Evolutionary conservation across 1,140 invertebrate genomes (phyloP).

Genomic region (Drosophila orena): DNA sequence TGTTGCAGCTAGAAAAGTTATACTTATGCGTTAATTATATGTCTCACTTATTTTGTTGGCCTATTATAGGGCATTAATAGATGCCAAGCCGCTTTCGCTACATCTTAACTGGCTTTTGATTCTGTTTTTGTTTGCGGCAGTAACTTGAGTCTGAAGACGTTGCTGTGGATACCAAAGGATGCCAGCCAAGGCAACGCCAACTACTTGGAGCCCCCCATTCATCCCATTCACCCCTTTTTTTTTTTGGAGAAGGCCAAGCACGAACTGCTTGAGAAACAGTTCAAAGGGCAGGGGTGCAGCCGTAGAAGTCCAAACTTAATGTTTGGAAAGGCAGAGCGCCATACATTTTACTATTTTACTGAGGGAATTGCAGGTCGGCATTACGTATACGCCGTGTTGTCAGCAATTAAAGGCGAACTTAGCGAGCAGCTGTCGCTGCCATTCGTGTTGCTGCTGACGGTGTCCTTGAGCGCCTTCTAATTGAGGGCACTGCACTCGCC

Average conservation of each 20-base stretch:
- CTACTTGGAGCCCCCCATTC: slow-evolving; percentile 24
- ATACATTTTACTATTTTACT: slow-evolving; percentile 11
- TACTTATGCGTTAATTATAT: too few relatives aligned
- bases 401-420: slow-evolving; percentile 66
- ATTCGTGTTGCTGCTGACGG: slow-evolving; percentile 42
- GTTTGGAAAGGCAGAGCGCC: slow-evolving; percentile 2
- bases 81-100: too few relatives aligned
- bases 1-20: too few relatives aligned
- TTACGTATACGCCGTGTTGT: slow-evolving; percentile 53
- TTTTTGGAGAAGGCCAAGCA: slow-evolving; percentile 55
- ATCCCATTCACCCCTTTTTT: background rate
- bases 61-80: slow-evolving; percentile 1
- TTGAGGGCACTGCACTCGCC: slow-evolving; percentile 77
- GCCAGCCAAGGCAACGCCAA: slow-evolving; percentile 46
- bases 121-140: slow-evolving; percentile 49
- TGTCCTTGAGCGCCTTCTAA: slow-evolving; percentile 77
- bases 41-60: background rate
- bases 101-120: slow-evolving; percentile 18
- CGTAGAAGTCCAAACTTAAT: slow-evolving; percentile 53
- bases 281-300: slow-evolving; percentile 48
- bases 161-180: slow-evolving; percentile 29
- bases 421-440: slow-evolving; percentile 54
- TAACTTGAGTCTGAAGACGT: slow-evolving; percentile 44
- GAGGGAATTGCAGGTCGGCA: slow-evolving; percentile 33
- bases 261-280: slow-evolving; percentile 54